phyloP scores from a whole-genome alignment of 1,140 invertebrate genomes.

The Drosophila yakuba region DNA sequence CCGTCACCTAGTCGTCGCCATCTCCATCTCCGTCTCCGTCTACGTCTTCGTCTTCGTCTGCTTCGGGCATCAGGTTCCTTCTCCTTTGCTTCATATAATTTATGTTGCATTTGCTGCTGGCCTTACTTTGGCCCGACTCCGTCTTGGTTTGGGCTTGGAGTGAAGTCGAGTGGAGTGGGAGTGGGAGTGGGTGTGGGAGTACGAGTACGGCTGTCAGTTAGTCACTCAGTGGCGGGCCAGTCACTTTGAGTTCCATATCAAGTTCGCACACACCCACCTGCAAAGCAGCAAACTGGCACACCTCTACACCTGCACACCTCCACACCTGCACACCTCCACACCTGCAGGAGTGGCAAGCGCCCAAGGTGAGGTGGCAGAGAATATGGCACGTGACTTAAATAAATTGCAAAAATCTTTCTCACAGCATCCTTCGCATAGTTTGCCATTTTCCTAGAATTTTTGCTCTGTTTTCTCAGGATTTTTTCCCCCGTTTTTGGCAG shows the following conservation, averaged over 20 bases:
- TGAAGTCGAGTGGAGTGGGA: background rate
- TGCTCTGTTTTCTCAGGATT: too few relatives aligned
- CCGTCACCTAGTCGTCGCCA: too few relatives aligned
- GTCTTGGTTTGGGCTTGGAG: slow-evolving; percentile 20
- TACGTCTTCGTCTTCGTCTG: background rate
- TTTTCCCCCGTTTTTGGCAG: slow-evolving; percentile 5
- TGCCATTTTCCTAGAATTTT: slow-evolving; percentile 1
- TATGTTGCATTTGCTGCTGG: slow-evolving; percentile 81
- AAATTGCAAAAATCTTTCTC: slow-evolving; percentile 82
- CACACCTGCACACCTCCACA: background rate
- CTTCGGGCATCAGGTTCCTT: slow-evolving; percentile 63
- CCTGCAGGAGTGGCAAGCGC: slow-evolving; percentile 17
- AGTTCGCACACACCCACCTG: slow-evolving; percentile 38
- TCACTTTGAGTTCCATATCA: slow-evolving; percentile 81
- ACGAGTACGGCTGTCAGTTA: slow-evolving; percentile 33
- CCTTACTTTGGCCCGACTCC: slow-evolving; percentile 67
- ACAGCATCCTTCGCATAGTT: slow-evolving; percentile 76
- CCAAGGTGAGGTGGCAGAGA: slow-evolving; percentile 44
- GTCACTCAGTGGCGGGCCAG: slow-evolving; percentile 63
- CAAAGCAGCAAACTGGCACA: background rate
- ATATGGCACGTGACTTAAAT: slow-evolving; percentile 82
- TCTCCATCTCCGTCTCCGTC: too few relatives aligned
- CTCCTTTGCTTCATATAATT: slow-evolving; percentile 76
- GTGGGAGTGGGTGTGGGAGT: background rate
- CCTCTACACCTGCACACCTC: background rate